These are phyloP conservation scores for Actenoides lindsayi DNA, from an alignment of 2,113 vertebrate genomes.

Conservation along the genomic window DNA sequence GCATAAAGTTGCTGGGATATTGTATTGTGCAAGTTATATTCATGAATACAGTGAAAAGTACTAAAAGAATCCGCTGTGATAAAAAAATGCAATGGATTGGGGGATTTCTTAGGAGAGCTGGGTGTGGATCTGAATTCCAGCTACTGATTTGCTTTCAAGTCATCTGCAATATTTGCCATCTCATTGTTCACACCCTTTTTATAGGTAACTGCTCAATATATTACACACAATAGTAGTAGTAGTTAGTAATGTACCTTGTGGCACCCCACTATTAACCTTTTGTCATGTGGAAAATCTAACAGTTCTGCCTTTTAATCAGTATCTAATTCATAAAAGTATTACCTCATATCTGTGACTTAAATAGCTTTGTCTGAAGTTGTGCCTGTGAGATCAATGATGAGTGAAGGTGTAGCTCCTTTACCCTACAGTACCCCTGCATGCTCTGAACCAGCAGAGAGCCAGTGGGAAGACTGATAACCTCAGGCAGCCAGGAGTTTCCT, in stretches of 20 bases:
- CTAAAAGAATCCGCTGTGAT: slow-evolving; percentile 29
- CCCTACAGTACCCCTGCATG: background rate
- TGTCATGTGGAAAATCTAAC: slow-evolving; percentile 13
- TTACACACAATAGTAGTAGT: background rate
- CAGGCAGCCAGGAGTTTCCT: background rate
- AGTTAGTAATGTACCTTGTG: background rate
- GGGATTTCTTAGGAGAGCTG: background rate
- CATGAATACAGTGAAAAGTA: slow-evolving; percentile 30
- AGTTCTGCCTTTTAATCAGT: slow-evolving; percentile 19
- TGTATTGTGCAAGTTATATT: slow-evolving; percentile 25
- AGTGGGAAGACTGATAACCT: background rate
- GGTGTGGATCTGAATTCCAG: slow-evolving; percentile 11
- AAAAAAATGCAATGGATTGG: slow-evolving; percentile 17
- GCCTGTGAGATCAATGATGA: background rate
- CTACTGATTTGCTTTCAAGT: slow-evolving; percentile 3
- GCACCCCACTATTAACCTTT: background rate
- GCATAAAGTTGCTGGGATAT: slow-evolving; percentile 15
- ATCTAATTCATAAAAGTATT: slow-evolving; percentile 27
- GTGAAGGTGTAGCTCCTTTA: background rate
- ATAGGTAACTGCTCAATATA: slow-evolving; percentile 13
- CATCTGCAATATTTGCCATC: slow-evolving; percentile 14
- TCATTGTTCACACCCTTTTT: slow-evolving; percentile 6
- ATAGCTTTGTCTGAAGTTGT: slow-evolving; percentile 10
- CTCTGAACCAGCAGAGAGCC: background rate
- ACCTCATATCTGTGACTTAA: background rate